These are phyloP conservation scores for Choloepus hoffmanni DNA, from an alignment of 2,113 vertebrate species.

Conservation along the genomic window DNA sequence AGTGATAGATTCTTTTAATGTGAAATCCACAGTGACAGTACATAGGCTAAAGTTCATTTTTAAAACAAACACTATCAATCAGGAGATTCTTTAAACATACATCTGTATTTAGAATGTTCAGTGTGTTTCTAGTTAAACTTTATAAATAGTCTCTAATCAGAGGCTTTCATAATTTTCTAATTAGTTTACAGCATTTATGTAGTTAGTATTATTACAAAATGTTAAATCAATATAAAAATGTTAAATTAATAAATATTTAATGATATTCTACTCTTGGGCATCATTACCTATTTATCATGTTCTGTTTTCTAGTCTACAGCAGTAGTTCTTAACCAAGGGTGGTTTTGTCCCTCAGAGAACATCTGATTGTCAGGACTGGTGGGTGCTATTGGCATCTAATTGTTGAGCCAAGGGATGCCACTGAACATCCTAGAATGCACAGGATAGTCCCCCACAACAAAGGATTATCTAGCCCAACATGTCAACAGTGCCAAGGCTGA, in stretches of 20 bases:
- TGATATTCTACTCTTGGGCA: background rate
- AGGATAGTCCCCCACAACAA: background rate
- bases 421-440: background rate
- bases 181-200: background rate
- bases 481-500: background rate
- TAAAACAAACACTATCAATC: no score
- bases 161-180: no score
- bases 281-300: fast-evolving
- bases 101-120: no score
- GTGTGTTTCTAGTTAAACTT: background rate
- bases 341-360: background rate
- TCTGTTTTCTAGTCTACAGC: no score
- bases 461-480: background rate
- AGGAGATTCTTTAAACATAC: no score
- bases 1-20: background rate
- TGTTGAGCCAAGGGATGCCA: background rate
- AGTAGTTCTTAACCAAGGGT: background rate
- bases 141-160: background rate
- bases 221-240: background rate
- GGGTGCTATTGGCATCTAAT: background rate
- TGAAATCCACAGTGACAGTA: no score
- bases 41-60: background rate
- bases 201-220: no score
- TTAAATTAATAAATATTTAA: no score
- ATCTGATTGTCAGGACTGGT: background rate